These are phyloP conservation scores for Pygathrix nemaeus DNA, from an alignment of 2,113 vertebrate species.

Conservation along the genomic window DNA sequence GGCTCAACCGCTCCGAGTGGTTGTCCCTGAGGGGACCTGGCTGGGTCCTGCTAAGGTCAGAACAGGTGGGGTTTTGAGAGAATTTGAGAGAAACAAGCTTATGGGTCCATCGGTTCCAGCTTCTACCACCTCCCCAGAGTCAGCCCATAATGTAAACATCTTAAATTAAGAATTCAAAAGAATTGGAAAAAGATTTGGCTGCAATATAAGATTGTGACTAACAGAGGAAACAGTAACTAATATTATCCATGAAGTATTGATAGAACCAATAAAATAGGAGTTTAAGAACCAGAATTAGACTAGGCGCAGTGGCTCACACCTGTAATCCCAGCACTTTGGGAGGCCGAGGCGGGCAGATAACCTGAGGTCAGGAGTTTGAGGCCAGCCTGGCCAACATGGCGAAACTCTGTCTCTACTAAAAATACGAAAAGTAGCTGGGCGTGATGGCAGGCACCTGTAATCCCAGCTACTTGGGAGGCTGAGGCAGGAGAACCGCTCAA, in stretches of 20 bases:
- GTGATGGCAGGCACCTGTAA: too few species aligned
- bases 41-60: not conserved
- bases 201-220: not conserved
- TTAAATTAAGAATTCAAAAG: not conserved
- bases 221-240: not conserved
- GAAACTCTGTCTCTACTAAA: too few species aligned
- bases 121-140: not conserved
- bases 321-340: too few species aligned
- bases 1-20: not conserved
- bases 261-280: not conserved
- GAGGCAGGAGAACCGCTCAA: too few species aligned
- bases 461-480: too few species aligned
- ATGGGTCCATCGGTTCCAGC: accelerated
- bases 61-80: not conserved
- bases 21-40: too few species aligned
- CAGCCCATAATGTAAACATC: too few species aligned
- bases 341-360: too few species aligned
- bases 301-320: too few species aligned
- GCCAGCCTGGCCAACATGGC: too few species aligned
- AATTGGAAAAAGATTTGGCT: not conserved
- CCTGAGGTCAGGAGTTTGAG: too few species aligned
- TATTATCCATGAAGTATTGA: not conserved
- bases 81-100: not conserved
- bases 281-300: not conserved
- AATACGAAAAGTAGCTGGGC: too few species aligned